Percentiles rank a stretch among this genome's conserved stretches.
Evolutionary conservation across 2,888 invertebrate species (phyloP).

Genomic region (Drosophila mettleri): DNA sequence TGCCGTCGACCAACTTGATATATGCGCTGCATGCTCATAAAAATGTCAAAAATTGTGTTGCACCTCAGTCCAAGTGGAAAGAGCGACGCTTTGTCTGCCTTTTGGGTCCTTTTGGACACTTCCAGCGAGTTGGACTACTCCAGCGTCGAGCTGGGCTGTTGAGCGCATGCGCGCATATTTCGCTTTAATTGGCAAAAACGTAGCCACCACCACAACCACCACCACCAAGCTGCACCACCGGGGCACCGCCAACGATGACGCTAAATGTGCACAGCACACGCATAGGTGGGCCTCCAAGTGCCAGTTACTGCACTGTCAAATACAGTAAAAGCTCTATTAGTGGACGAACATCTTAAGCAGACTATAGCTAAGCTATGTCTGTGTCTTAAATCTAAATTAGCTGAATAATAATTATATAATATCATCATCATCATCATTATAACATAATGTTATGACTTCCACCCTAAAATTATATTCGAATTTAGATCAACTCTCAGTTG

Average conservation of each 20-base stretch:
- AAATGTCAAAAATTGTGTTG: constrained; percentile 82
- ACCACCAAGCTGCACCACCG: constrained; percentile 8
- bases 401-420: neutral
- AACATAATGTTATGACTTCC: neutral
- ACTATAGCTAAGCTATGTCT: neutral
- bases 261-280: constrained; percentile 74
- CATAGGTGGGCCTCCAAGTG: constrained; percentile 66
- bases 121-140: constrained; percentile 23
- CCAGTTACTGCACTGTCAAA: constrained; percentile 25
- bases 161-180: constrained; percentile 78
- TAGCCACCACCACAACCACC: constrained; percentile 39
- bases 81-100: constrained; percentile 68
- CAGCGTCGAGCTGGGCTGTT: constrained; percentile 26
- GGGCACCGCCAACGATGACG: constrained; percentile 78
- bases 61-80: constrained; percentile 29
- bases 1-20: constrained; percentile 76
- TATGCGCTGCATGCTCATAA: constrained; percentile 82
- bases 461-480: neutral
- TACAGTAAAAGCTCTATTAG: constrained; percentile 6
- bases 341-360: neutral
- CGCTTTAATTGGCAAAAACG: constrained; percentile 81
- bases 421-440: no score
- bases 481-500: neutral
- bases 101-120: constrained; percentile 34
- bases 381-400: neutral